Evolutionary conservation across 2,888 invertebrate species (phyloP).

Genomic region (Perizoma flavofasciatum): DNA sequence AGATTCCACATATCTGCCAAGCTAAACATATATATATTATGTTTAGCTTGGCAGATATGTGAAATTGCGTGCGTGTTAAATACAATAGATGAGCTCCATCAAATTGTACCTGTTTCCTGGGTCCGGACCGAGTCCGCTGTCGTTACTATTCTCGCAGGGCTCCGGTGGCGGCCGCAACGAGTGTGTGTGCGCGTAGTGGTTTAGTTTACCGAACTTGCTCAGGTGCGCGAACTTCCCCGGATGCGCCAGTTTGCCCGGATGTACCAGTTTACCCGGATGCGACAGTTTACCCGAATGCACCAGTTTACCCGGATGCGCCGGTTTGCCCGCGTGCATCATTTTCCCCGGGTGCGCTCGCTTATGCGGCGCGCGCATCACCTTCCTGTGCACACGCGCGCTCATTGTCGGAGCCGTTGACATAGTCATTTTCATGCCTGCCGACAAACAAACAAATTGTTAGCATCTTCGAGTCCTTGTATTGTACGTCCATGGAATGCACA

Average conservation of each 20-base stretch:
- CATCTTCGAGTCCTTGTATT: too few species aligned
- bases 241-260: too few species aligned
- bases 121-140: slow-evolving; percentile 94
- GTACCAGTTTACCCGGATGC: slow-evolving; percentile 40
- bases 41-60: background rate
- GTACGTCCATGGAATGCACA: too few species aligned
- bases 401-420: slow-evolving; percentile 87
- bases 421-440: slow-evolving; percentile 88
- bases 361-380: slow-evolving; percentile 87
- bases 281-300: slow-evolving; percentile 63
- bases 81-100: slow-evolving; percentile 25
- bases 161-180: slow-evolving; percentile 76
- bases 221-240: slow-evolving; percentile 61
- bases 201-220: slow-evolving; percentile 72
- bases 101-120: slow-evolving; percentile 75
- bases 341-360: slow-evolving; percentile 82
- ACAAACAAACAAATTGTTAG: slow-evolving; percentile 59
- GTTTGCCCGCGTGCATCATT: slow-evolving; percentile 72
- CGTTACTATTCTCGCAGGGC: slow-evolving; percentile 94
- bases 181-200: slow-evolving; percentile 77
- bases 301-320: slow-evolving; percentile 75
- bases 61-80: slow-evolving; percentile 13
- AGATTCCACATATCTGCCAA: too few species aligned
- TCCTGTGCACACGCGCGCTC: slow-evolving; percentile 86
- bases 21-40: too few species aligned